Evolutionary conservation across 2,113 vertebrate genomes (phyloP), one percentile per base, ranked within the genome.

Genomic region (Scophthalmus maximus): DNA sequence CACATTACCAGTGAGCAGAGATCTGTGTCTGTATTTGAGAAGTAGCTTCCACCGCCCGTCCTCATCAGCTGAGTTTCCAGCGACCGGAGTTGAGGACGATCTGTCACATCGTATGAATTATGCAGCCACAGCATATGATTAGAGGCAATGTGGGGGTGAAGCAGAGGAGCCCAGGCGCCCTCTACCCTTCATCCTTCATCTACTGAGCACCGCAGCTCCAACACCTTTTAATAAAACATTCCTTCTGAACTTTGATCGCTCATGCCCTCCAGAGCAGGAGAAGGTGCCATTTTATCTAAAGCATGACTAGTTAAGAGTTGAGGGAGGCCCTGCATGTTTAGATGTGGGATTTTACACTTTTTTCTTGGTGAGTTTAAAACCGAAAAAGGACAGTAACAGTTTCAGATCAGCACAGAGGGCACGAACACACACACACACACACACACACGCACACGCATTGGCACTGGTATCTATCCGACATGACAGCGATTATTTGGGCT

Each of bases 171-270:
- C 42, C 38, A 4, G 69, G 57, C 26, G 0, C 57, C 81, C 65
- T 70, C 72, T 53, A 50, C 81, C 68, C 73, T 84, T 84, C 74
- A 80, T 74, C 82, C 82, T 70, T 88, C 84, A 92, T 91, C 76
- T 73, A 83, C 75, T 88, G 89, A 92, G 81, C 81, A 76, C 47
- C 10, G 3, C 80, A 68, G 77, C 79, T 64, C 73, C 53, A n/a
- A 74, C 76, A 89, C 87, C 83, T 86, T 76, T 93, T 91, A 93
- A 93, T 93, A 91, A 93, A 93, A 92, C 87, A 94, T 67, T 82
- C 49, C 68, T 65, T 79, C 84, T 84, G 90, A 92, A 92, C 85
- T 79, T 83, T 84, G 90, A 92, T 92, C 85, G 68, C 47, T 47
- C 68, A 32, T 78, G 59, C 69, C 72, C 59, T 46, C n/a, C 30